Evolutionary conservation across 2,113 vertebrate species (phyloP).

Genomic region (Siniperca knerii): DNA sequence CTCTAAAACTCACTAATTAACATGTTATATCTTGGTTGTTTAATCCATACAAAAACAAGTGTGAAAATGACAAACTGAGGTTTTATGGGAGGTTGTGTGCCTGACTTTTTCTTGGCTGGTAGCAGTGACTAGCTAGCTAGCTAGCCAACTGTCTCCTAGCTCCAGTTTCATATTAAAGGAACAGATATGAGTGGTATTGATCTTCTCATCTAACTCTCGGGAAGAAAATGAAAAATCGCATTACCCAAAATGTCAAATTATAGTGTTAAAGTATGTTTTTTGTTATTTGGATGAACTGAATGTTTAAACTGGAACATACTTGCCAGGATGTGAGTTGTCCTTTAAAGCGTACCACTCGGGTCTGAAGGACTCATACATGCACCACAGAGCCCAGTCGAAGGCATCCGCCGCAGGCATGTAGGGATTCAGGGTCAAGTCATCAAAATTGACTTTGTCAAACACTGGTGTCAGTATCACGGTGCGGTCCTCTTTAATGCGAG

Average conservation of each 20-base stretch:
- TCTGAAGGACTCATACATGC: constrained; percentile 79
- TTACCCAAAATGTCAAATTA: too few relatives aligned
- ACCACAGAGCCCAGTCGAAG: constrained; percentile 84
- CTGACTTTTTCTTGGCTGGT: not conserved
- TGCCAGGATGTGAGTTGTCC: constrained; percentile 76
- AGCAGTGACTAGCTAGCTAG: not conserved
- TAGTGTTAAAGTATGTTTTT: not conserved
- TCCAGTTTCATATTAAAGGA: not conserved
- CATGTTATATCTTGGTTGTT: too few relatives aligned
- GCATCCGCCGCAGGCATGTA: constrained; percentile 43
- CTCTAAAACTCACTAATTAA: too few relatives aligned
- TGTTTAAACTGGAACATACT: constrained; percentile 68
- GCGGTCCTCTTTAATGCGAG: constrained; percentile 80
- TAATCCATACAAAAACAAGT: too few relatives aligned
- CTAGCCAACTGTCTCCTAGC: not conserved
- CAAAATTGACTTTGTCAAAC: constrained; percentile 79
- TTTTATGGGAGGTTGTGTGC: not conserved
- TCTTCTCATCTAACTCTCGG: not conserved
- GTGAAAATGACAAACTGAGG: too few relatives aligned
- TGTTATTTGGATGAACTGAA: not conserved
- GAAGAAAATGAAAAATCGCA: too few relatives aligned
- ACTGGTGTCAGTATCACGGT: constrained; percentile 81
- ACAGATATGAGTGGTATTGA: too few relatives aligned
- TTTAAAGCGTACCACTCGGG: constrained; percentile 79
- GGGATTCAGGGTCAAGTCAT: constrained; percentile 63